Base-by-base conservation (phyloP, 2,888 invertebrate species). In the Drosophila crucigera region DNA sequence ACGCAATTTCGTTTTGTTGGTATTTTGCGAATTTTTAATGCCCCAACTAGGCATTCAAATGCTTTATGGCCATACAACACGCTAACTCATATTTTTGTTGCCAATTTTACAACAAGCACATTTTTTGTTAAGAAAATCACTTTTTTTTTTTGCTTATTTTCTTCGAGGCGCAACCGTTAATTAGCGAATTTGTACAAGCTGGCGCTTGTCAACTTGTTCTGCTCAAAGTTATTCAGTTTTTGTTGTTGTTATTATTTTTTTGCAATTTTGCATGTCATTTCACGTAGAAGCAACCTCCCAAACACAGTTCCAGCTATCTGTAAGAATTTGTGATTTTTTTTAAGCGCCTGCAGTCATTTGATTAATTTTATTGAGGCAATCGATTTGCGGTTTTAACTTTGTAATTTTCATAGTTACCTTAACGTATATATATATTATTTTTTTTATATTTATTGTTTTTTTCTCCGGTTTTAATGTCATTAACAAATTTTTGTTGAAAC, bases 171-270 rank as follows among this genome's bases (percentile, higher is more conserved):
- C 79, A 87, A 84, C 84, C 85, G 88, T 84, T 89, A 87, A 87
- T 87, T 87, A 87, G 85, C 55, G 61, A 89, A 87, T 84, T 87
- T 83, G 84, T 84, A 73, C 73, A 76, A 79, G 74, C 81, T n/a
- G n/a, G 76, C 73, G 72, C 76, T 86, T 85, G 85, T 83, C 85
- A 84, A 83, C 89, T 89, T 81, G 83, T 85, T 88, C n/a, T n/a
- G 72, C 80, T 63, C 49, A 16, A 37, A 76, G 75, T 56, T 65
- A 72, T 63, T 71, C 25, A 50, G n/a, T n/a, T 47, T 25, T 25
- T 22, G n/a, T 3, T 25, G 5, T 35, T 35, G 4, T 0, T 14
- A 22, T 16, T 35, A 2, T 16, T 49, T 59, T 69, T 78, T 65
- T 55, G 72, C 69, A 66, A 75, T 73, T 74, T 84, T 67, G 72